Evolutionary conservation across 2,888 invertebrate species (phyloP), one percentile per base, ranked within the genome.

Genomic region (Galerucella calmariensis): DNA sequence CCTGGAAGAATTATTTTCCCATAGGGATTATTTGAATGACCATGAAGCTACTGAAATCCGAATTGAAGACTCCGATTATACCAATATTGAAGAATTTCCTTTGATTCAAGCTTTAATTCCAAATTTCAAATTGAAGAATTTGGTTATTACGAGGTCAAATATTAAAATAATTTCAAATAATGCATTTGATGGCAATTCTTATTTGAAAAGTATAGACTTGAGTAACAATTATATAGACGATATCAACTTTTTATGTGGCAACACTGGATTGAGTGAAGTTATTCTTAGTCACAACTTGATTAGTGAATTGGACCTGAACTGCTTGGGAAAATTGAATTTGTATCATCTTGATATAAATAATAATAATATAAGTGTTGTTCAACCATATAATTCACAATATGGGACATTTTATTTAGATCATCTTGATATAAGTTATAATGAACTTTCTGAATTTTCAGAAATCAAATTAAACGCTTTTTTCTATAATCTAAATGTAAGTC

Each of bases 381-480:
- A 46, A 16, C 35, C 46, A 27, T 14, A 8, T 53, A n/a, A 1
- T 12, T 44, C n/a, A 53, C 0, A 24, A 12, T 2, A 9, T 14
- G 24, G 5, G n/a, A 41, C 4, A 0, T 67, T 58, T 35, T 10
- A n/a, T 53, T 27, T 24, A 0, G 8, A 35, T 1, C 35, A 35
- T 0, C 11, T 72, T 8, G 67, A 75, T 67, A 59, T 75, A 12
- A 75, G 75, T 56, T 62, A 48, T 44, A 75, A 75, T 41, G 63
- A 65, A 16, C 35, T 75, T 8, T 48, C 20, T 4, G 51, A 67
- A 51, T 75, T 70, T 51, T 61, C 69, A 16, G 75, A 75, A 58
- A 53, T 27, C 12, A 20, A 65, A 20, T 58, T 67, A 27, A 11
- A 41, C 11, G n/a, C 9, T 2, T 2, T 8, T 9, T 53, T 67